Evolutionary conservation across 2,888 invertebrate genomes (phyloP).

Genomic region (Synergus umbraculus): DNA sequence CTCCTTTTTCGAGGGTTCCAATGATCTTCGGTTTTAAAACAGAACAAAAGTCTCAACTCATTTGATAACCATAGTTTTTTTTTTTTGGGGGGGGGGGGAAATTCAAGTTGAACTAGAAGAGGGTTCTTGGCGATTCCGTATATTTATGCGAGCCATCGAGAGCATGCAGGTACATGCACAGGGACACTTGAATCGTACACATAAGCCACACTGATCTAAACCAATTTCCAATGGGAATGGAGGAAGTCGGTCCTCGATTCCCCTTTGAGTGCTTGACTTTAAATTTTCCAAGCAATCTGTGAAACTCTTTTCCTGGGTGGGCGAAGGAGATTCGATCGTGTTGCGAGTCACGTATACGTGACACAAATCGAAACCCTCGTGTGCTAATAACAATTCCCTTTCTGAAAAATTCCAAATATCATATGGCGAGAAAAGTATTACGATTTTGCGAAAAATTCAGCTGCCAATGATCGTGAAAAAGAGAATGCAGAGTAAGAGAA

Average conservation of each 20-base stretch:
- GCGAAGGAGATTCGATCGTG: conserved; percentile 42
- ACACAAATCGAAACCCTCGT: conserved; percentile 12
- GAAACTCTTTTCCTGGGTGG: conserved; percentile 47
- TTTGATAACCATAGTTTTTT: too few species aligned
- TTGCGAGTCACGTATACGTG: conserved; percentile 34
- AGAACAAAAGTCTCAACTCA: too few species aligned
- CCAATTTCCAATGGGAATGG: conserved; percentile 59
- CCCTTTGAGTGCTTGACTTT: conserved; percentile 63
- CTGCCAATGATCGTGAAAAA: not conserved
- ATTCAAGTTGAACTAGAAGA: too few species aligned
- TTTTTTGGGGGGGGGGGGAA: too few species aligned
- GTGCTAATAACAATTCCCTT: conserved; percentile 31
- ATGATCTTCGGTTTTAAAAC: not conserved
- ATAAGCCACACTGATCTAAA: conserved; percentile 52
- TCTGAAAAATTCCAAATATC: conserved; percentile 1
- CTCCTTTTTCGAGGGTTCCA: not conserved
- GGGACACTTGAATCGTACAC: not conserved
- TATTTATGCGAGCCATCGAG: conserved; percentile 27
- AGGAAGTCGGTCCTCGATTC: conserved; percentile 59
- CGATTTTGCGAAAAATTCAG: not conserved
- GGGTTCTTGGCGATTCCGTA: not conserved
- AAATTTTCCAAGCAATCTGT: conserved; percentile 64
- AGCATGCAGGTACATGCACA: not conserved
- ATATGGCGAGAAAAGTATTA: conserved; percentile 2
- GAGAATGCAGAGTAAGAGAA: too few species aligned